Evolutionary conservation across 2,888 invertebrate genomes (phyloP).

Genomic region (Morpho helenor): DNA sequence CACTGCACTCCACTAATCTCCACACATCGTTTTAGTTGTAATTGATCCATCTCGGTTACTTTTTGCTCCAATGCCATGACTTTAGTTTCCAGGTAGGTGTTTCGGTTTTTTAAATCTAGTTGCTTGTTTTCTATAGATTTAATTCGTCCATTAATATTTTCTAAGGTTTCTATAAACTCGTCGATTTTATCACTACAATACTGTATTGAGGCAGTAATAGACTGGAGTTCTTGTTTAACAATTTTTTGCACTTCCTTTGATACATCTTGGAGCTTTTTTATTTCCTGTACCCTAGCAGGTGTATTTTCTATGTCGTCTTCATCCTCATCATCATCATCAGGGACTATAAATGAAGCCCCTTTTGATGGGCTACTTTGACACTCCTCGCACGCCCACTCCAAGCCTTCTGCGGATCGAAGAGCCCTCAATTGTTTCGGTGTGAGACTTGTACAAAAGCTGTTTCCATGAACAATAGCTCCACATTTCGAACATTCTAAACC

Average conservation of each 20-base stretch:
- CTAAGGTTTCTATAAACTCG: not conserved
- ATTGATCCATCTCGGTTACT: conserved; percentile 2
- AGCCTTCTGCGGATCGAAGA: not conserved
- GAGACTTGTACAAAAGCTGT: not conserved
- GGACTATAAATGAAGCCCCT: not conserved
- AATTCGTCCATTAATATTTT: not conserved
- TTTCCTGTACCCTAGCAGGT: no score
- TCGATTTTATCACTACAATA: not conserved
- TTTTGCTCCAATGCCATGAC: conserved; percentile 7
- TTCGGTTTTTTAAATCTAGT: conserved; percentile 2
- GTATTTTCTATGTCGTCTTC: not conserved
- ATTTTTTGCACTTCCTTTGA: not conserved
- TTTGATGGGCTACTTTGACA: not conserved
- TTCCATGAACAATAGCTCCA: not conserved
- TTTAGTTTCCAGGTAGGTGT: conserved; percentile 7
- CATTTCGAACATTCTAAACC: not conserved
- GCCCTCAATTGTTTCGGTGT: not conserved
- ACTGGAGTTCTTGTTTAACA: not conserved
- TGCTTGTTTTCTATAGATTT: conserved; percentile 1
- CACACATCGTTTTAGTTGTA: conserved; percentile 2
- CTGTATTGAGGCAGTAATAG: not conserved
- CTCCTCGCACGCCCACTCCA: not conserved
- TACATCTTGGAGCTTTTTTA: not conserved
- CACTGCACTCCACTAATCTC: conserved; percentile 6
- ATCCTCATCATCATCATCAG: not conserved